Evolutionary conservation across 2,888 invertebrate species (phyloP), one percentile per base, ranked within the genome.

Genomic region (Lacanobia wlatinum): DNA sequence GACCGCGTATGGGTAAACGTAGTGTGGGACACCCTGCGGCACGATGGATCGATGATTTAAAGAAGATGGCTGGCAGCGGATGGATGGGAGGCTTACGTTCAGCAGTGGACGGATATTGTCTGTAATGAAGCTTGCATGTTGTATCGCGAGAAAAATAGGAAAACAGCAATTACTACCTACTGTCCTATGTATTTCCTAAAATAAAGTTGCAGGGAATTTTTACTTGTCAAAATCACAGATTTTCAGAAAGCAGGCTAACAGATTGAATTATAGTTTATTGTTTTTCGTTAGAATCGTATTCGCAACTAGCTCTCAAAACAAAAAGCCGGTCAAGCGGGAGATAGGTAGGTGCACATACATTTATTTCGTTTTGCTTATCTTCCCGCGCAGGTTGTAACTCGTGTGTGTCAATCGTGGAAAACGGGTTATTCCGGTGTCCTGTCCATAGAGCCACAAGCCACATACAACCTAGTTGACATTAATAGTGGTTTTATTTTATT

Each of bases 341-440:
- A 73, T 53, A 48, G 59, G 48, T 50, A 78, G 72, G 48, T 70
- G 78, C 43, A 72, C 43, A 72, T 70, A 72, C 43, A 72, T 70
- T 56, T 71, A 68, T 79, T 79, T 73, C 23, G 58, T 73, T 79
- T 69, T 52, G 46, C 65, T 73, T 73, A 69, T 68, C 62, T 65
- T 69, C 68, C 62, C 40, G 80, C 64, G 53, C 68, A 66, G 58
- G 58, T 74, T 73, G 52, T 65, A 65, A 79, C 65, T 83, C 43
- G 73, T 78, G 63, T 69, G 69, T 83, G 80, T 66, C 80, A 83
- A 80, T 80, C 63, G 66, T 59, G 21, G 18, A 56, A 58, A 80
- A 80, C 80, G 48, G 76, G 80, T 80, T 82, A 61, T 80, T 73
- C 73, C 60, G 52, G 69, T 83, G 48, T 72, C 63, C 52, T 63